Base-by-base conservation (phyloP, 2,797 vertebrate species). In the Argyrosomus regius region DNA sequence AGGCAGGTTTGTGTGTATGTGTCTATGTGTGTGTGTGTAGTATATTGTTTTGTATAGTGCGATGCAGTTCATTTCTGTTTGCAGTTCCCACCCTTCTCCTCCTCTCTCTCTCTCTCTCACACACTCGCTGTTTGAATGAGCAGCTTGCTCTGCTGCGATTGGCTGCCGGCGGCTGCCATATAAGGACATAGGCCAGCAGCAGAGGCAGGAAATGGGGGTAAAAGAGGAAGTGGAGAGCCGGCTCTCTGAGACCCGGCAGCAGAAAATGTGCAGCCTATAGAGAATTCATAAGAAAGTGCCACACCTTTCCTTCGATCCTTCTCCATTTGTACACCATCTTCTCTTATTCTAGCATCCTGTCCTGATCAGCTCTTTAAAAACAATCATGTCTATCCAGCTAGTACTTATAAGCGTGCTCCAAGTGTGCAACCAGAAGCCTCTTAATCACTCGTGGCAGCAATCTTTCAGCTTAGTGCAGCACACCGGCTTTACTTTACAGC, bases 151-250 rank as follows among this genome's bases (percentile, higher is more conserved):
- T 0, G n/a, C 8, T 5, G 77, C n/a, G 86, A 95, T 94, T 94
- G 94, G 94, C 80, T 87, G 86, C 50, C 0, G 0, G 26, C 11
- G 17, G 87, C 74, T 94, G 91, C 94, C 94, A 93, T 94, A 94
- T 95, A 92, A 93, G 93, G 94, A 58, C 84, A 93, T 74, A 83
- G 92, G 90, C 80, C 78, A 90, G 93, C 89, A 91, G 90, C 82
- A 70, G 77, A 86, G 83, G 74, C 94, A 93, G 94, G 94, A 94
- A 94, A 88, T 89, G 83, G 89, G 72, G 86, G 72, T 39, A 39
- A 85, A 90, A 86, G 89, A 93, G 92, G 94, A 94, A 94, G 90
- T 88, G 77, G 64, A 88, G 81, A 90, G 84, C 92, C 85, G 84
- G 88, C 70, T 87, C 64, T 72, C 14, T 11, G 67, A 90, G 81